These are phyloP conservation scores for Agrotis segetum DNA, from an alignment of 2,888 invertebrate species.

Conservation along the genomic window DNA sequence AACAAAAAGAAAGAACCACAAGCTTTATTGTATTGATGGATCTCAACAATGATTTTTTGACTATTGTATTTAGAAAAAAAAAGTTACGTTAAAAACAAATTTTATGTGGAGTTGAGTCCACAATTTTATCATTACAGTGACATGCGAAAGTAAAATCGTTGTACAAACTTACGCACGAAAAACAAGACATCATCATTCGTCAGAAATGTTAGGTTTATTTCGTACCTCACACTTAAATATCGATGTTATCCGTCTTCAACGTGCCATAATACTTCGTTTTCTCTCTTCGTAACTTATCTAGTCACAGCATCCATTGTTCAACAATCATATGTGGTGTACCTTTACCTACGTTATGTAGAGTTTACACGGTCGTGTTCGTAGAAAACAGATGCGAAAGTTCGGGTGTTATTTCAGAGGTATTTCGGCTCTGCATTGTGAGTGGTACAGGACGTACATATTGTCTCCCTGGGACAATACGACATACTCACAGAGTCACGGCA, in stretches of 20 bases:
- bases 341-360: slow-evolving; percentile 14
- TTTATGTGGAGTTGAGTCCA: too few relatives aligned
- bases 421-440: slow-evolving; percentile 53
- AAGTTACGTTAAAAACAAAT: too few relatives aligned
- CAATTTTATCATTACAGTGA: neutral
- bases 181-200: slow-evolving; percentile 2
- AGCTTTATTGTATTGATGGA: too few relatives aligned
- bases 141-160: neutral
- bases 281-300: slow-evolving; percentile 60
- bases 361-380: slow-evolving; percentile 5
- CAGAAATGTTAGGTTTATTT: slow-evolving; percentile 15
- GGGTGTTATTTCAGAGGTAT: slow-evolving; percentile 52
- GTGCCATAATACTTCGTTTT: slow-evolving; percentile 44
- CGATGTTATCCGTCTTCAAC: slow-evolving; percentile 37
- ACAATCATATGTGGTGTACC: slow-evolving; percentile 16
- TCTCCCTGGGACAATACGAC: slow-evolving; percentile 65
- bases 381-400: slow-evolving; percentile 43
- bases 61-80: too few relatives aligned
- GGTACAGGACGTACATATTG: slow-evolving; percentile 61
- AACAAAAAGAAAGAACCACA: too few relatives aligned
- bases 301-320: slow-evolving; percentile 33
- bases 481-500: slow-evolving; percentile 55
- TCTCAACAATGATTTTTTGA: too few relatives aligned
- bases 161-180: neutral
- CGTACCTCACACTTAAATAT: slow-evolving; percentile 7